Conservation (phyloP, 2,113 vertebrate genomes). For the Desmodus rotundus region DNA sequence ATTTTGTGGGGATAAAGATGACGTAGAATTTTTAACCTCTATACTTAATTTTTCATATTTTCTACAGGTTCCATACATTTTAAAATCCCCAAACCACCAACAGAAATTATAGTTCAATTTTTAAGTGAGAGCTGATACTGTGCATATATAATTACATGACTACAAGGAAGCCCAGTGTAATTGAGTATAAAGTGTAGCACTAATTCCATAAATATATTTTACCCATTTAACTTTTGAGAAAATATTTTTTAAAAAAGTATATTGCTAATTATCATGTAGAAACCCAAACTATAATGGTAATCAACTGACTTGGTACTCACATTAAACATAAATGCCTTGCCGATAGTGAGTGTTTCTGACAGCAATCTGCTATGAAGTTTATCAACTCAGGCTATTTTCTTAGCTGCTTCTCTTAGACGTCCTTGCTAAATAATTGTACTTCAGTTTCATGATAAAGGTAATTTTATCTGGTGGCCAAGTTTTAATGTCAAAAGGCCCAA, state of each 20-base stretch:
- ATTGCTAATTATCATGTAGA: slow-evolving; percentile 33
- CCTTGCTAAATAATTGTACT: background rate
- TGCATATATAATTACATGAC: slow-evolving; percentile 23
- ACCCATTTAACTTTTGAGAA: slow-evolving; percentile 31
- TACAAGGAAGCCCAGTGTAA: background rate
- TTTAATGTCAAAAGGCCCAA: slow-evolving; percentile 9
- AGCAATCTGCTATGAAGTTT: background rate
- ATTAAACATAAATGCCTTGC: background rate
- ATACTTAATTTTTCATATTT: background rate
- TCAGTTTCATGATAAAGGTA: background rate
- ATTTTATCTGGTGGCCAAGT: background rate
- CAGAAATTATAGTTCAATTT: background rate
- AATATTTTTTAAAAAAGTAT: background rate
- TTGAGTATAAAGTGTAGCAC: background rate
- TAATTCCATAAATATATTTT: slow-evolving; percentile 38
- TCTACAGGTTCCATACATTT: background rate
- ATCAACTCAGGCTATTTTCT: background rate
- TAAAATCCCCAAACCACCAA: background rate
- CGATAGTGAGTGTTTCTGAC: slow-evolving; percentile 6
- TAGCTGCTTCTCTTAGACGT: background rate
- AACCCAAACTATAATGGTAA: slow-evolving; percentile 13
- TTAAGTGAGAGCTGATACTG: background rate
- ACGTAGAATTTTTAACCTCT: slow-evolving; percentile 12
- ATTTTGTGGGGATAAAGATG: background rate
- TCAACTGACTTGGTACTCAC: background rate